A percentile compares a stretch with the other conserved stretches of the same genome.
Evolutionary conservation across 2,888 invertebrate species (phyloP).

Genomic region (Tipula helvola): DNA sequence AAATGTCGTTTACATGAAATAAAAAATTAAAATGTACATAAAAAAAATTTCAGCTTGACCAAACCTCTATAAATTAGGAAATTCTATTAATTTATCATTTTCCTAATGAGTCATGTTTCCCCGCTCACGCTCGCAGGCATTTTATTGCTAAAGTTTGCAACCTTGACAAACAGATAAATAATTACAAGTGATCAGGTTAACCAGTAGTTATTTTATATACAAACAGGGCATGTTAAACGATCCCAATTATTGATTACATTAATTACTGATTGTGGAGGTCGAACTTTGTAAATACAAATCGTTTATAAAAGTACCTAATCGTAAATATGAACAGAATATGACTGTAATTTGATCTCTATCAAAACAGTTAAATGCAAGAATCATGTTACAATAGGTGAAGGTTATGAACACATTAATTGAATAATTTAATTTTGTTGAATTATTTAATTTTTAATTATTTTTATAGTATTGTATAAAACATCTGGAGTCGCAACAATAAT

Average conservation of each 20-base stretch:
- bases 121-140: no score
- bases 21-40: background rate
- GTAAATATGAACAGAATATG: background rate
- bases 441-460: background rate
- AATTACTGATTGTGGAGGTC: background rate
- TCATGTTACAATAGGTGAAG: background rate
- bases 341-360: background rate
- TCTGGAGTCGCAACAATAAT: no score
- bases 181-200: background rate
- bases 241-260: background rate
- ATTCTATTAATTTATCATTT: background rate
- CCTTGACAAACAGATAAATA: background rate
- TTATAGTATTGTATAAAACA: no score
- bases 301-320: background rate
- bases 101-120: background rate
- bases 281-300: background rate
- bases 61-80: background rate
- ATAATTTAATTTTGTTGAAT: background rate
- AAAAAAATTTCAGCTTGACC: background rate
- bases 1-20: background rate
- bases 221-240: background rate
- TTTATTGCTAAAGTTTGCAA: background rate
- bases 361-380: background rate
- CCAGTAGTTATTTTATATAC: background rate
- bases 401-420: background rate